These are phyloP conservation scores for Phyllopteryx taeniolatus DNA, from an alignment of 2,113 vertebrate species.

Conservation along the genomic window DNA sequence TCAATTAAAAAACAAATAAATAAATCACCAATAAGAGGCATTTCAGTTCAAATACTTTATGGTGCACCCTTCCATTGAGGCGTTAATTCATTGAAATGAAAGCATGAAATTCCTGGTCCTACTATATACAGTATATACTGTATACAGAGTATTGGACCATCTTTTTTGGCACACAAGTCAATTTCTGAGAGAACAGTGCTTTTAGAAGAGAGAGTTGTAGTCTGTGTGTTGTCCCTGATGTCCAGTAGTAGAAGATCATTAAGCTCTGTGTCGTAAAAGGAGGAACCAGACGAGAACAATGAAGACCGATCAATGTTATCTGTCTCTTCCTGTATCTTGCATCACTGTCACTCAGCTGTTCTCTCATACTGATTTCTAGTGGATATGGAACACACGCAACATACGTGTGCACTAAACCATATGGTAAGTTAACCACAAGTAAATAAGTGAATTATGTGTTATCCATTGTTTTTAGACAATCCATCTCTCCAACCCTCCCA, in stretches of 20 bases:
- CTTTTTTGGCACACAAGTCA: not conserved
- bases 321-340: conserved; percentile 13
- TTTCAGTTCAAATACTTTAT: too few species aligned
- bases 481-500: conserved; percentile 45
- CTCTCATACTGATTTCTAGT: not conserved
- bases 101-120: too few species aligned
- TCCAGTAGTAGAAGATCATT: conserved; percentile 50
- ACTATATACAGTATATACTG: too few species aligned
- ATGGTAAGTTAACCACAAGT: not conserved
- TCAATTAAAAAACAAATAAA: too few species aligned
- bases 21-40: too few species aligned
- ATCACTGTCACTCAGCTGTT: conserved; percentile 13
- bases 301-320: conserved; percentile 48
- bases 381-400: not conserved
- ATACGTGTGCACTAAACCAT: not conserved
- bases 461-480: conserved; percentile 41
- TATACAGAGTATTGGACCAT: not conserved
- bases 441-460: conserved; percentile 46
- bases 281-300: conserved; percentile 41
- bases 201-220: not conserved
- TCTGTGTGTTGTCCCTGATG: conserved; percentile 33
- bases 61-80: too few species aligned
- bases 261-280: conserved; percentile 45
- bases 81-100: too few species aligned
- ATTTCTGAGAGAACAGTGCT: too few species aligned